Conservation (phyloP, 2,113 vertebrate species). For the Nyctibius bracteatus region DNA sequence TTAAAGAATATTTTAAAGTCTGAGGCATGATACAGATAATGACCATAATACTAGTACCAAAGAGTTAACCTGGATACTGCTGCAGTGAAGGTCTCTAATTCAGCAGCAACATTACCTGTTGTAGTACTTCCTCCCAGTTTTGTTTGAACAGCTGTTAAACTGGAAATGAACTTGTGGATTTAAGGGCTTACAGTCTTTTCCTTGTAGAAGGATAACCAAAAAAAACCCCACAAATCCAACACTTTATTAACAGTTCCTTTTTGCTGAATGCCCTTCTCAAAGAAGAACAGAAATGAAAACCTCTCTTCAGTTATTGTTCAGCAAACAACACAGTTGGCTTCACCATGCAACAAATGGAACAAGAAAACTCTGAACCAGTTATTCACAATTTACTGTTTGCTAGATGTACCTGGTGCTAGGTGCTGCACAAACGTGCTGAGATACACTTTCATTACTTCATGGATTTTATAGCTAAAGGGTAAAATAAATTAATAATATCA, state of each 20-base stretch:
- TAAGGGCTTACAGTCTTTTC: conserved; percentile 3
- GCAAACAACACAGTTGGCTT: neutral
- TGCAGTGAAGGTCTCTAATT: neutral
- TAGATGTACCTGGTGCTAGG: neutral
- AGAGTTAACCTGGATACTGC: neutral
- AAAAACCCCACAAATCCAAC: neutral
- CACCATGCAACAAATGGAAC: neutral
- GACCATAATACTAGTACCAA: neutral
- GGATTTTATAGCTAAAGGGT: neutral
- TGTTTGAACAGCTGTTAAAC: conserved; percentile 55
- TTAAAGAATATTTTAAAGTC: neutral
- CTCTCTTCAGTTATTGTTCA: neutral
- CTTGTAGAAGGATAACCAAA: neutral
- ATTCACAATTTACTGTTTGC: neutral
- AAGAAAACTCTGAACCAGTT: neutral
- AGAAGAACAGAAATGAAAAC: neutral
- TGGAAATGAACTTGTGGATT: conserved; percentile 18
- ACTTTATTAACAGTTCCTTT: neutral
- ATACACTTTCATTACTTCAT: neutral
- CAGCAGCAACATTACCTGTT: neutral
- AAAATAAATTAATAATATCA: neutral
- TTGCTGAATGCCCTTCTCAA: neutral
- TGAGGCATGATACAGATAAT: neutral
- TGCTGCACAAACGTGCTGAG: neutral
- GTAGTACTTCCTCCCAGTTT: neutral